phyloP scores from a whole-genome alignment of 2,797 vertebrate species.

The Sebastes minor region DNA sequence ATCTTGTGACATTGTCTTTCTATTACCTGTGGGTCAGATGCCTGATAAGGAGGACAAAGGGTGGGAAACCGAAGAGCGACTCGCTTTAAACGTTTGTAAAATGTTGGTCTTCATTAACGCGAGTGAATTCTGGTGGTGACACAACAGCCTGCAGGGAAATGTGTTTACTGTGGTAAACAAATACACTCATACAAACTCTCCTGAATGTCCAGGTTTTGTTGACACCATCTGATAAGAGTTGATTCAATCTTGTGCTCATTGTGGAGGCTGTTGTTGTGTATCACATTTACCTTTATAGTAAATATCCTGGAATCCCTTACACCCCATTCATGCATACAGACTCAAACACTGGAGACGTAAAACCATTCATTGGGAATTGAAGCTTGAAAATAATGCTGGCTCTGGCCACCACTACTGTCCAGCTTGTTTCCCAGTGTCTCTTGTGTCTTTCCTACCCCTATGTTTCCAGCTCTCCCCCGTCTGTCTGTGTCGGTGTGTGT shows the following conservation, averaged over 20 bases:
- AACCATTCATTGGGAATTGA: background rate
- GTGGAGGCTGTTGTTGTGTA: background rate
- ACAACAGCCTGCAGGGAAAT: background rate
- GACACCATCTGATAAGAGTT: background rate
- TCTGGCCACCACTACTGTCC: too few species aligned
- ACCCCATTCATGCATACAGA: background rate
- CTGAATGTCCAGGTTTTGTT: background rate
- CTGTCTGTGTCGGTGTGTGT: too few species aligned
- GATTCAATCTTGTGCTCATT: background rate
- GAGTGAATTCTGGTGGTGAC: background rate
- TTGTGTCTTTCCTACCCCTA: too few species aligned
- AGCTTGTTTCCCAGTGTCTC: too few species aligned
- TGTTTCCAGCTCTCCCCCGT: too few species aligned
- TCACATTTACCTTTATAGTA: background rate
- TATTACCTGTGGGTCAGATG: conserved; percentile 72
- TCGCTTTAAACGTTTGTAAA: conserved; percentile 25
- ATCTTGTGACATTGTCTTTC: conserved; percentile 79
- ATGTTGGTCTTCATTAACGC: conserved; percentile 21
- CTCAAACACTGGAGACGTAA: background rate
- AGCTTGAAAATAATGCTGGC: background rate
- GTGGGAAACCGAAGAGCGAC: conserved; percentile 53
- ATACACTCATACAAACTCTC: background rate
- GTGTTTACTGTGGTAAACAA: background rate
- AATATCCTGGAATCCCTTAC: background rate
- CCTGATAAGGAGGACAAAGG: conserved; percentile 66